These are phyloP conservation scores for Caenorhabditis inopinata DNA, from an alignment of 1,140 invertebrate genomes.

Conservation along the genomic window DNA sequence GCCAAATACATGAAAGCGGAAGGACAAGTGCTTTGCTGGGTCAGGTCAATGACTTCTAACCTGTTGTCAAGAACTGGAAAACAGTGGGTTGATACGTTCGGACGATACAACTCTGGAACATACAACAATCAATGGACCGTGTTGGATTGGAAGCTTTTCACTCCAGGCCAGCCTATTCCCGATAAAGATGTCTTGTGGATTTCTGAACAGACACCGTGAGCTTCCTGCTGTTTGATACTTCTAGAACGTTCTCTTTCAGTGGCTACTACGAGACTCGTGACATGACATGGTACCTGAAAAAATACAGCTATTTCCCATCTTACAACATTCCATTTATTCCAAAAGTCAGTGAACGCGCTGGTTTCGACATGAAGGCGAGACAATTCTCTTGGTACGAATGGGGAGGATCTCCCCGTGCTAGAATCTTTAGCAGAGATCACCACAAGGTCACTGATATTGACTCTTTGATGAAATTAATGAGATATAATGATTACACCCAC, in stretches of 20 bases:
- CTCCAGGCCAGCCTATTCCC: conserved; percentile 68
- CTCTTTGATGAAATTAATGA: conserved; percentile 73
- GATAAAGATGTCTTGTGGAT: conserved; percentile 75
- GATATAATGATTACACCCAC: conserved; percentile 76
- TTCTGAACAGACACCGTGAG: conserved; percentile 80
- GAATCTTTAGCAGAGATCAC: conserved; percentile 73
- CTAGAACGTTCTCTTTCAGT: conserved; percentile 54
- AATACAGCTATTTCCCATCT: conserved; percentile 76
- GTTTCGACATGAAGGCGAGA: conserved; percentile 62
- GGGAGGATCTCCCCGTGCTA: conserved; percentile 72
- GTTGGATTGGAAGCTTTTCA: conserved; percentile 75
- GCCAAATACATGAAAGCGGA: conserved; percentile 70
- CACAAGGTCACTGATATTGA: conserved; percentile 70
- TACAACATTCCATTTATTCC: conserved; percentile 79
- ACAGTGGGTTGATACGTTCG: conserved; percentile 74
- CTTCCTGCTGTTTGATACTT: conserved; percentile 56
- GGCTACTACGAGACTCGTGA: conserved; percentile 70
- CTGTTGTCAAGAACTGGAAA: conserved; percentile 75
- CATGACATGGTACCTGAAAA: conserved; percentile 73
- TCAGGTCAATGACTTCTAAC: conserved; percentile 82
- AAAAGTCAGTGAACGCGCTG: conserved; percentile 73
- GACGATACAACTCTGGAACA: conserved; percentile 77
- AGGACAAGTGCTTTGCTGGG: conserved; percentile 72
- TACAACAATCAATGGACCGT: conserved; percentile 86
- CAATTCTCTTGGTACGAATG: conserved; percentile 74